phyloP scores from a whole-genome alignment of 1,140 invertebrate species.

The Campoletis sonorensis region DNA sequence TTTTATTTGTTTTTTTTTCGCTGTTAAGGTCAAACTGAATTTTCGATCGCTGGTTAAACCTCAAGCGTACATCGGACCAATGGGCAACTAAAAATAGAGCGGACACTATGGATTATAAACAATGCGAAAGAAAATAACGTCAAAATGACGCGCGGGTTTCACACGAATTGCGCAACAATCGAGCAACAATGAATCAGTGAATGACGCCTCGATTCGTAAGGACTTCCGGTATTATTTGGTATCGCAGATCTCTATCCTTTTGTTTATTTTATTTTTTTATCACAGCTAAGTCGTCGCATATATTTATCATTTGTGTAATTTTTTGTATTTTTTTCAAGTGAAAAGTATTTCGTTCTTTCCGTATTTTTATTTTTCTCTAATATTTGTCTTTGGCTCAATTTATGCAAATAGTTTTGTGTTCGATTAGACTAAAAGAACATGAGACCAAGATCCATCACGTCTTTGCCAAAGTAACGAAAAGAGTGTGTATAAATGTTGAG shows the following conservation, averaged over 20 bases:
- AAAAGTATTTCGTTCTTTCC: no score
- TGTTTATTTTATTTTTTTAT: slow-evolving; percentile 26
- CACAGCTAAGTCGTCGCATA: neutral
- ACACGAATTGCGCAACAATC: slow-evolving; percentile 25
- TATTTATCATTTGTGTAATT: neutral
- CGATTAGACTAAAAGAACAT: slow-evolving; percentile 75
- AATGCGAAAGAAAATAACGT: neutral
- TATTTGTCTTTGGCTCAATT: neutral
- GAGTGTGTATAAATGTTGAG: slow-evolving; percentile 85
- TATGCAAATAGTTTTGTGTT: neutral
- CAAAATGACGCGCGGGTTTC: neutral
- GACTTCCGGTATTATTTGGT: slow-evolving; percentile 3
- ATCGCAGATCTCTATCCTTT: neutral
- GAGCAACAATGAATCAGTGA: neutral
- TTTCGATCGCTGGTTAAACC: slow-evolving; percentile 50
- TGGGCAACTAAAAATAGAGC: neutral
- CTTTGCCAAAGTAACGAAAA: slow-evolving; percentile 84
- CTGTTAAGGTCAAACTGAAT: slow-evolving; percentile 61
- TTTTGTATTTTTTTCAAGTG: no score
- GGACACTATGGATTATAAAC: neutral
- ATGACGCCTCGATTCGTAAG: neutral
- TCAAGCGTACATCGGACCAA: neutral
- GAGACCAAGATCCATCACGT: slow-evolving; percentile 87
- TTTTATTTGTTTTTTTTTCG: slow-evolving; percentile 43
- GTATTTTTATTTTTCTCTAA: no score